Evolutionary conservation across 2,113 vertebrate genomes (phyloP), one percentile per base, ranked within the genome.

Genomic region (Tachuris rubrigastra): DNA sequence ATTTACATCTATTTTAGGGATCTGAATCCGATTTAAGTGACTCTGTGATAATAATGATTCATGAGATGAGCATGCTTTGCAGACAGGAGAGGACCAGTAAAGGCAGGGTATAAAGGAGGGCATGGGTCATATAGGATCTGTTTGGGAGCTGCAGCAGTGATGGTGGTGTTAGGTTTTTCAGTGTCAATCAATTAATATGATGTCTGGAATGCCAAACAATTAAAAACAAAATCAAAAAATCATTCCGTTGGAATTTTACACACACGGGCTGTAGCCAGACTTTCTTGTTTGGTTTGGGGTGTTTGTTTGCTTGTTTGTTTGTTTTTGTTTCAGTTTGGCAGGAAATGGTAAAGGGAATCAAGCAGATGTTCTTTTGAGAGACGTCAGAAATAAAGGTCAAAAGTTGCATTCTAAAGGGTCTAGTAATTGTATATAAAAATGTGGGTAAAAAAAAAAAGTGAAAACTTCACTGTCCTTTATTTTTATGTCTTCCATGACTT

Each of bases 1-100:
- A 84, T 95, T 92, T 89, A 47, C 67, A 47, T 93, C 95, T 96
- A 59, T 95, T 97, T 93, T 86, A 77, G 95, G 92, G 68, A 84
- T 71, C 76, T 92, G 92, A 93, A 95, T 95, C 88, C 65, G 31
- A 90, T 74, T 95, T 93, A 90, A 84, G 76, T 74, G 68, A 47
- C 82, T 84, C 82, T 84, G 71, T 91, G 85, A 91, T 91, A 76
- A n/a, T 89, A 83, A 85, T 58, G 67, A 69, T 90, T 85, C 75
- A 33, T 58, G 68, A 90, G 67, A 62, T 76, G 62, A 79, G 74
- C 79, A 31, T 85, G 83, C 39, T 76, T 73, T 92, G 55, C 68
- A 69, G 63, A 8, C 35, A 74, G 73, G 39, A 44, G 89, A 50
- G 55, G 41, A 37, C 53, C 37, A 58, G 56, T 79, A 73, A 68